Percentiles rank a stretch among this genome's conserved stretches.
phyloP scores from a whole-genome alignment of 1,140 invertebrate genomes.

The Neuroterus valhalla region DNA sequence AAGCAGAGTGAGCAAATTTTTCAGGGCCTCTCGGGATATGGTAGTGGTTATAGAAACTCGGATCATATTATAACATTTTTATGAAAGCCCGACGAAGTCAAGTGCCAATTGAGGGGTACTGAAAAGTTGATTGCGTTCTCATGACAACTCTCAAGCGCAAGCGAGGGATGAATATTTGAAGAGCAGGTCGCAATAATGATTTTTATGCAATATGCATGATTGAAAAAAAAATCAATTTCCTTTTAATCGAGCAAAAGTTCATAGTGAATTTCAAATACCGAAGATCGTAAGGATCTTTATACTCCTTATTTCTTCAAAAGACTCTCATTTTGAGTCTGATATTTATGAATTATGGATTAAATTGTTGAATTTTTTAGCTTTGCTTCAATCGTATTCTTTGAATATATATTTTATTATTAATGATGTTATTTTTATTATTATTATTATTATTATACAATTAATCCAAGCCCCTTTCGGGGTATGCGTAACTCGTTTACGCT shows the following conservation, averaged over 20 bases:
- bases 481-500: no score
- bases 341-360: background rate
- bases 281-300: background rate
- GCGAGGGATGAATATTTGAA: conserved; percentile 15
- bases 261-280: background rate
- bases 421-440: no score
- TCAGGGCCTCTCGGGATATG: background rate
- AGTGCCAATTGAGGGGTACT: conserved; percentile 13
- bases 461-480: no score
- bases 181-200: conserved; percentile 18
- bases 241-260: background rate
- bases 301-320: background rate
- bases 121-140: conserved; percentile 24
- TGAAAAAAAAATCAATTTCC: conserved; percentile 17
- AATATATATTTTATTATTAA: no score
- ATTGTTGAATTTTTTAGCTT: no score
- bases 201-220: background rate
- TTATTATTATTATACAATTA: no score
- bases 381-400: no score
- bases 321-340: background rate
- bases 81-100: background rate
- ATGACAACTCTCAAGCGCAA: background rate
- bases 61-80: conserved; percentile 20
- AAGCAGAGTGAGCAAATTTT: background rate
- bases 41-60: background rate